Conservation (phyloP, 2,888 invertebrate genomes). For the Drosophila putrida region DNA sequence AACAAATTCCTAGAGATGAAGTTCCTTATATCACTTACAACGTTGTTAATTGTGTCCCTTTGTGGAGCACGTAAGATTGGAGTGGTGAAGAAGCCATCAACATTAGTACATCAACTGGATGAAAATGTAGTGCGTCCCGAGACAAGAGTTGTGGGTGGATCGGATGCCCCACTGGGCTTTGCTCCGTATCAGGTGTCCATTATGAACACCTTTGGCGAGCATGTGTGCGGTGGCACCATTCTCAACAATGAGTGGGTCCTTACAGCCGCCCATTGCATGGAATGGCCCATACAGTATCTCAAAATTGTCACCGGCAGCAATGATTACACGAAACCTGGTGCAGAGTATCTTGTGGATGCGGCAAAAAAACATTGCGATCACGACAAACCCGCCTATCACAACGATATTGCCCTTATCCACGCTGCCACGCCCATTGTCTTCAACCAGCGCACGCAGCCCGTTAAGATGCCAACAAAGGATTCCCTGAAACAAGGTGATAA, state of each 20-base stretch:
- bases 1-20: slow-evolving; percentile 51
- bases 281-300: slow-evolving; percentile 71
- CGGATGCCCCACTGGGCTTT: slow-evolving; percentile 52
- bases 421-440: slow-evolving; percentile 87
- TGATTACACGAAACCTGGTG: slow-evolving; percentile 71
- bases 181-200: slow-evolving; percentile 84
- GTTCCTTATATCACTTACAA: slow-evolving; percentile 22
- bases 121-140: slow-evolving; percentile 41
- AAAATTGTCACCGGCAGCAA: slow-evolving; percentile 80
- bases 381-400: slow-evolving; percentile 83
- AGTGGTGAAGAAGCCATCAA: neutral
- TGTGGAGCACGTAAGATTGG: slow-evolving; percentile 32
- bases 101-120: slow-evolving; percentile 46
- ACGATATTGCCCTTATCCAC: slow-evolving; percentile 90
- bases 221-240: slow-evolving; percentile 84
- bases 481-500: slow-evolving; percentile 86
- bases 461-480: slow-evolving; percentile 86
- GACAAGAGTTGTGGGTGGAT: slow-evolving; percentile 74
- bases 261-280: slow-evolving; percentile 83
- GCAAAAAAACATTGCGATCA: slow-evolving; percentile 74
- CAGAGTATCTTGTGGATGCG: slow-evolving; percentile 65
- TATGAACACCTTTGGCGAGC: slow-evolving; percentile 76
- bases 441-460: slow-evolving; percentile 86
- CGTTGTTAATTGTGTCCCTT: slow-evolving; percentile 39
- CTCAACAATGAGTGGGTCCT: slow-evolving; percentile 74